Evolutionary conservation across 2,888 invertebrate species (phyloP), one percentile per base, ranked within the genome.

Genomic region (Cataglyphis altisquamis): DNA sequence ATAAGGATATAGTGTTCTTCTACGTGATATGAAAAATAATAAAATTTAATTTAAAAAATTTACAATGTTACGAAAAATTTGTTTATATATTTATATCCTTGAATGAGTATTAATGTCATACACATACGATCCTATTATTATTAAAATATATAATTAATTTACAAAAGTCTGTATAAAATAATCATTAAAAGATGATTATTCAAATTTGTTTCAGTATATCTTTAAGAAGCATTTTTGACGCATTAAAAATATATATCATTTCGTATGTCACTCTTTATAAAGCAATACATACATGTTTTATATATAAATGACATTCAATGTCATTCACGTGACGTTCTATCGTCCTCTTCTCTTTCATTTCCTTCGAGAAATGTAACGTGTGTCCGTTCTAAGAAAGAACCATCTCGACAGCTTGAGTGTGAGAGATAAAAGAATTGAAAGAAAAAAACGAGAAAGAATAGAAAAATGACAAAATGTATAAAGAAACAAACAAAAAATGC

Each of bases 401-500:
- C 21, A 25, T 25, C 15, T 39, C 48, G 72, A 75, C 48, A 78
- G 41, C 15, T 74, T 21, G n/a, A n/a, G n/a, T n/a, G 39, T 4
- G 29, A 48, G n/a, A 25, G 4, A 4, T 8, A 39, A 29, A 48
- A 18, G n/a, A n/a, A 12, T 63, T 25, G 3, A 29, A 70, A 39
- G 6, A 45, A 55, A 60, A 21, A 25, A 9, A 25, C 15, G 36
- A 62, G 18, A 25, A 25, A 36, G 68, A 0, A 18, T 60, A 25
- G 68, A 32, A 60, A 45, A 57, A 45, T 39, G 48, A 74, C 62
- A 36, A 73, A 68, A 63, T 55, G 60, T 18, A 15, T 0, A 41
- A 32, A 57, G 60, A 67, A 21, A 64, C 1, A 25, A 25, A 25
- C 32, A 32, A 57, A 63, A 67, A 21, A 64, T 86, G 68, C 66